A percentile compares a stretch with the other conserved stretches of the same genome.
phyloP scores from a whole-genome alignment of 2,113 vertebrate species.

The Pelodiscus sinensis region DNA sequence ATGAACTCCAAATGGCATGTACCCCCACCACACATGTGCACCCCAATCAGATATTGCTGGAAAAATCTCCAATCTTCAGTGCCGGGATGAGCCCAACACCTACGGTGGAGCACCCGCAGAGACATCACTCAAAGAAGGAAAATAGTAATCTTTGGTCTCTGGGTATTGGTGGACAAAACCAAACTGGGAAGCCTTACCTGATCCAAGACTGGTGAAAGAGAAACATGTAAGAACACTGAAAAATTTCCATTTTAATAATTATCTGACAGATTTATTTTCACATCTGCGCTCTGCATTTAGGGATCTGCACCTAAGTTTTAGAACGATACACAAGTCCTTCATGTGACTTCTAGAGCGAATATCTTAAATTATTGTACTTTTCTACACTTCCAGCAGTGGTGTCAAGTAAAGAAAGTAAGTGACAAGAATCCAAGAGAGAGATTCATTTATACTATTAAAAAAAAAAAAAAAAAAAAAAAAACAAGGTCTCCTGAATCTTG shows the following conservation, averaged over 20 bases:
- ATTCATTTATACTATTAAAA: not conserved
- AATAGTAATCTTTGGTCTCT: not conserved
- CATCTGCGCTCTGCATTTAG: not conserved
- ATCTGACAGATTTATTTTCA: not conserved
- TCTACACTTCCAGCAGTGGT: not conserved
- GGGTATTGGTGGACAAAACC: not conserved
- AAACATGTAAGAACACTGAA: not conserved
- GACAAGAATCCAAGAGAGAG: not conserved
- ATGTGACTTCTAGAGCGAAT: not conserved
- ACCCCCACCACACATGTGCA: too few relatives aligned
- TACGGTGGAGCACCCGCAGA: too few relatives aligned
- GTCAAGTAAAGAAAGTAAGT: not conserved
- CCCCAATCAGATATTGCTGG: too few relatives aligned
- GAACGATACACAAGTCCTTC: not conserved
- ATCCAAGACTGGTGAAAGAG: not conserved
- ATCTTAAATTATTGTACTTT: not conserved
- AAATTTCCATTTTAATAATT: not conserved
- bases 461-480: too few relatives aligned
- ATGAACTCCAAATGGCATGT: too few relatives aligned
- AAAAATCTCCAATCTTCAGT: too few relatives aligned
- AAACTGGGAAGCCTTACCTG: not conserved
- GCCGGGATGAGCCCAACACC: too few relatives aligned
- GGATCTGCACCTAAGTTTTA: not conserved
- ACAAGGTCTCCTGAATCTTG: not conserved
- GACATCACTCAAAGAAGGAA: too few relatives aligned